Evolutionary conservation across 30 jellyfish, hydroid and myxozoan species (phyloP), one percentile per base, ranked within the genome.

Genomic region (Pelagia noctiluca): DNA sequence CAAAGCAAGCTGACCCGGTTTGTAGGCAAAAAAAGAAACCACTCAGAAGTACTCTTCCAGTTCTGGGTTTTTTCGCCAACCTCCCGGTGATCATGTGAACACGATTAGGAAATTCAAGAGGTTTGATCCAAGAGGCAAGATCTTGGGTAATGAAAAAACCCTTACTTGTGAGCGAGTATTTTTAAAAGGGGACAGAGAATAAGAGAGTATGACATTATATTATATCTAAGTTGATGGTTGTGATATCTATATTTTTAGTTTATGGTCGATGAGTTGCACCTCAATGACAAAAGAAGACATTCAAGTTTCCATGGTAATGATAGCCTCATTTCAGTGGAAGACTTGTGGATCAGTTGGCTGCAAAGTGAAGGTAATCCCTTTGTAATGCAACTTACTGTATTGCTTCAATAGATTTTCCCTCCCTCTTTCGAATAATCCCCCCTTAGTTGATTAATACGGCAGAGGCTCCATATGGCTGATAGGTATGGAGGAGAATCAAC

Each of bases 281-380:
- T 80, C 8, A 79, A 95, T 30, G 90, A 80, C 65, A 32, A 82
- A 57, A 79, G 80, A 52, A 76, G 98, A 35, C 97, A 82, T 65
- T 80, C 93, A 29, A 48, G 68, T 19, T 88, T 93, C 63, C 98
- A 93, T 76, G 57, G 66, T 42, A 87, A 87, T 35, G 98, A 93
- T 47, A 87, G 88, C 67, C 54, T 78, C 74, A 87, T 93, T 16
- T 86, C 98, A 0, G 98, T 93, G 23, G 97, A 93, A 11, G 98
- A 93, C 62, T 71, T 93, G 49, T 93, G 98, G 98, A 48, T 35
- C 32, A 74, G 76, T 36, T 93, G 98, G 98, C 71, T 80, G 64
- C 67, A 84, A 38, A 93, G 96, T 70, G 93, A 81, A 82, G 98
- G 98, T 93, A 50, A 0, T 21, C 57, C 57, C 57, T 42, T 42